Evolutionary conservation across 1,140 invertebrate species (phyloP), one percentile per base, ranked within the genome.

Genomic region (Lordiphosa mommai): DNA sequence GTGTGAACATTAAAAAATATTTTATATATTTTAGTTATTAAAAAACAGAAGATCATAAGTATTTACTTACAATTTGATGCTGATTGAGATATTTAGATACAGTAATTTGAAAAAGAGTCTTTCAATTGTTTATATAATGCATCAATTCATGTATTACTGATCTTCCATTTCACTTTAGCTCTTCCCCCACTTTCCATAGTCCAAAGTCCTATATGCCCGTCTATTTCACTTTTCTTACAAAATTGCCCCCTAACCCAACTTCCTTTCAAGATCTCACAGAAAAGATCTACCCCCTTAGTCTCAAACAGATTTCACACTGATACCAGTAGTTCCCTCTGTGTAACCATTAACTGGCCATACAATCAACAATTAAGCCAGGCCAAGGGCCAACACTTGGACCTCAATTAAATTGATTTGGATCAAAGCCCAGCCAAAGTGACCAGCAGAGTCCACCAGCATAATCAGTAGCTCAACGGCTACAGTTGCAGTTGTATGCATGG

Each of bases 391-490:
- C 27, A 53, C 51, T 66, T 46, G 74, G 77, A 76, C 71, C 76
- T 64, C 76, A 82, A 82, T 82, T 82, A 82, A 82, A 82, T 82
- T 82, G 76, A 82, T 82, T 82, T 82, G 73, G 72, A 76, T 73
- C 74, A 72, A 51, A 65, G 74, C 49, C 44, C 44, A 52, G 41
- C 36, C 61, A 37, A 53, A 47, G 38, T 50, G 68, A 71, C 51
- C 52, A 44, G 29, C 46, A 37, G 17, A 20, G 3, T n/a, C 10
- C 6, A 27, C 23, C 23, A 27, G 33, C 46, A 37, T 29, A 20
- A 3, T 13, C 16, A 49, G 44, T 13, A 29, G 29, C 30, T 9
- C 43, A 51, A 37, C 34, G 9, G 2, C 9, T 36, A 27, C 23
- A 27, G 14, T 14, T 7, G 12, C 29, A 3, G n/a, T n/a, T n/a